phyloP scores from a whole-genome alignment of 2,888 invertebrate genomes.

The Monoplex corrugatus region DNA sequence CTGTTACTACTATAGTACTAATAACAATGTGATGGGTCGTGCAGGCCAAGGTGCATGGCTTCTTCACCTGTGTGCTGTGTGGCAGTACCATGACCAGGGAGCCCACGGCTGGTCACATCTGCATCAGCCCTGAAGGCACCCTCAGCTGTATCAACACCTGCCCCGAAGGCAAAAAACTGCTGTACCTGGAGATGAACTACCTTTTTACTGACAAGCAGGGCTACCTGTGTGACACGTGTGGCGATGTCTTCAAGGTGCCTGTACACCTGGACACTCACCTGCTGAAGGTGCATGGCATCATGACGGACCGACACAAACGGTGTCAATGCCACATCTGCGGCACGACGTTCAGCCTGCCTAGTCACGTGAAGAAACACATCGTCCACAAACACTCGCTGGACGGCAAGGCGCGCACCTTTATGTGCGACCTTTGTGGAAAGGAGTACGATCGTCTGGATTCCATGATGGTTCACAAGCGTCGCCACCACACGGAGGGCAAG shows the following conservation, averaged over 20 bases:
- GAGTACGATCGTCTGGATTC: background rate
- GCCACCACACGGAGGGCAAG: conserved; percentile 30
- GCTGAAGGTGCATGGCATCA: conserved; percentile 18
- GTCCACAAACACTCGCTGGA: background rate
- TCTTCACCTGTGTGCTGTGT: background rate
- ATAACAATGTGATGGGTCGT: background rate
- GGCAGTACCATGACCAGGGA: background rate
- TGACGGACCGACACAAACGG: conserved; percentile 7
- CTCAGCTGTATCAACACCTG: background rate
- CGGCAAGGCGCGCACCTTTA: background rate
- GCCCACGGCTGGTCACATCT: conserved; percentile 4
- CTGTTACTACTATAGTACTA: too few species aligned
- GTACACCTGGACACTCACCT: conserved; percentile 35
- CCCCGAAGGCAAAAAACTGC: conserved; percentile 8
- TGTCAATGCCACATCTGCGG: background rate
- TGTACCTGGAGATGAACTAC: conserved; percentile 25
- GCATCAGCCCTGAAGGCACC: background rate
- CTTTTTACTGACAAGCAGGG: conserved; percentile 25
- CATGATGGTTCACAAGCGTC: conserved; percentile 14
- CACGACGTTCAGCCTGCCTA: conserved; percentile 5
- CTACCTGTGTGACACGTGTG: conserved; percentile 29
- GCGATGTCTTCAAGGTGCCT: conserved; percentile 32
- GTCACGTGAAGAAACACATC: conserved; percentile 5
- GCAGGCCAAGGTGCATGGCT: conserved; percentile 20
- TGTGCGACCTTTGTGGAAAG: conserved; percentile 35